phyloP scores from a whole-genome alignment of 1,140 invertebrate genomes.

The Dendroctonus ponderosae region DNA sequence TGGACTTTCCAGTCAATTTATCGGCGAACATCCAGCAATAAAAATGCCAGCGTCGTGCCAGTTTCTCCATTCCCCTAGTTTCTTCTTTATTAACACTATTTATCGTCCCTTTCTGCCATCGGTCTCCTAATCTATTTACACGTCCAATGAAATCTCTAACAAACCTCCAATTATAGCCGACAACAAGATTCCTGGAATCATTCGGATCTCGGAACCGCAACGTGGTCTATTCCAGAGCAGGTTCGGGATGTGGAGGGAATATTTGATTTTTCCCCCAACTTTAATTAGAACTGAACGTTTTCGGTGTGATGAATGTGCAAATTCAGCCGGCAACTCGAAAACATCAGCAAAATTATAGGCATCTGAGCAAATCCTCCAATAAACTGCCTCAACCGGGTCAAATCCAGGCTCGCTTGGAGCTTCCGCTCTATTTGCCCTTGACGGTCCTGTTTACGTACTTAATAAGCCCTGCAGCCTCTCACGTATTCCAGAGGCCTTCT shows the following conservation, averaged over 20 bases:
- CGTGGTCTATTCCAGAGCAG: slow-evolving; percentile 3
- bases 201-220: slow-evolving; percentile 16
- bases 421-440: slow-evolving; percentile 1
- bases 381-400: background rate
- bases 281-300: too few species aligned
- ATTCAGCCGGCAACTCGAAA: background rate
- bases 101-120: slow-evolving; percentile 20
- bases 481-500: slow-evolving; percentile 38
- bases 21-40: background rate
- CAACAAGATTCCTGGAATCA: slow-evolving; percentile 30
- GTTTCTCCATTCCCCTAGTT: slow-evolving; percentile 1
- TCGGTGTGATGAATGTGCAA: too few species aligned
- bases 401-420: background rate
- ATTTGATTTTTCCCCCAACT: too few species aligned
- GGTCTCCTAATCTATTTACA: slow-evolving; percentile 24
- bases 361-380: background rate
- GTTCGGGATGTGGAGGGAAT: background rate
- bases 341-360: background rate
- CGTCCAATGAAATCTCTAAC: slow-evolving; percentile 27
- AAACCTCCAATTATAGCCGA: slow-evolving; percentile 30
- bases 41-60: slow-evolving; percentile 8
- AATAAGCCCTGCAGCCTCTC: slow-evolving; percentile 14
- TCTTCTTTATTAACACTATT: slow-evolving; percentile 13
- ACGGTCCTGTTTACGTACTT: slow-evolving; percentile 2
- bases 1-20: too few species aligned